Conservation (phyloP, 2,797 vertebrate genomes). For the Oreochromis mossambicus region DNA sequence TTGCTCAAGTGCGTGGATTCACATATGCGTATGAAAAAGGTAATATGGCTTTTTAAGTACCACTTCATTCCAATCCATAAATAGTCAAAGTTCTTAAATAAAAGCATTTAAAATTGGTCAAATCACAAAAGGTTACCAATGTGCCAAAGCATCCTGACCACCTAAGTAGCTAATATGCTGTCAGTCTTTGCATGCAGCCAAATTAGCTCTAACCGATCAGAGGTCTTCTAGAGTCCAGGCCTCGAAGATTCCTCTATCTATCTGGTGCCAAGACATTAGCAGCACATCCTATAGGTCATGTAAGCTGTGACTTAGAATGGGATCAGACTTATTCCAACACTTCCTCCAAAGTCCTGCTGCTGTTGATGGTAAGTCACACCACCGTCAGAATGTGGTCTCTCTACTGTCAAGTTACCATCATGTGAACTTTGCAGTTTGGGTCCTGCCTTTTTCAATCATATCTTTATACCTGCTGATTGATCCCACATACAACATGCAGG, state of each 20-base stretch:
- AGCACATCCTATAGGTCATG: background rate
- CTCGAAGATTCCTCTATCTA: background rate
- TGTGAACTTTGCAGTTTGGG: background rate
- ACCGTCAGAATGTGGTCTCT: background rate
- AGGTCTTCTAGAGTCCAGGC: background rate
- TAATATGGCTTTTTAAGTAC: background rate
- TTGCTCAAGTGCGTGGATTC: background rate
- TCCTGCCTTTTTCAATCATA: background rate
- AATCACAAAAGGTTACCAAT: background rate
- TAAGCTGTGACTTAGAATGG: background rate
- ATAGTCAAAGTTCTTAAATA: background rate
- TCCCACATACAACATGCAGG: background rate
- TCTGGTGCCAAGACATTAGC: background rate
- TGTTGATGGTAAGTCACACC: background rate
- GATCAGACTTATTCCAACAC: background rate
- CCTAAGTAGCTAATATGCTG: background rate
- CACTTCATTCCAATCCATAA: background rate
- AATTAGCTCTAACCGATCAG: background rate
- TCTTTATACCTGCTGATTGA: background rate
- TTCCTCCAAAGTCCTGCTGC: background rate
- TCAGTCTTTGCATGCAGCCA: background rate
- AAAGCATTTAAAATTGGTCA: background rate
- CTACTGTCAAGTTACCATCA: accelerated
- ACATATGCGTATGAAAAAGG: background rate
- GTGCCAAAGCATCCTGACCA: background rate